Evolutionary conservation across 2,888 invertebrate genomes (phyloP), one percentile per base, ranked within the genome.

Genomic region (Leptinotarsa peninsularis): DNA sequence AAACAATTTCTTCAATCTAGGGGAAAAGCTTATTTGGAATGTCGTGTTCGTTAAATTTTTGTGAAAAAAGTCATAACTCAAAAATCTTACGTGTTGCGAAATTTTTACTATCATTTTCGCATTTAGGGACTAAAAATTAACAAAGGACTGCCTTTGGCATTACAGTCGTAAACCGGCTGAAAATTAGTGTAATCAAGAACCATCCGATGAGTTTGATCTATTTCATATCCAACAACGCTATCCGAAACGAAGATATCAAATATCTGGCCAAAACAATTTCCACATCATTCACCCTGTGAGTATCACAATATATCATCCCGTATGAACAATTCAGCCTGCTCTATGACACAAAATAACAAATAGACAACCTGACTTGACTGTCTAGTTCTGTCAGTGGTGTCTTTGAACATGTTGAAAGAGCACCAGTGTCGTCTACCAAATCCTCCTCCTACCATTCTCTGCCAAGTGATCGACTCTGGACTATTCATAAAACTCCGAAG

Each of bases 271-370:
- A 21, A 21, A 80, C 56, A 76, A 76, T 63, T 77, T 76, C 67
- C 73, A 75, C 43, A 82, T 79, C 23, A 78, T 82, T 1, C 83
- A 83, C 66, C 83, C 83, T 0, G 82, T 81, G 49, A 82, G 82
- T 60, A 75, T 72, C 7, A 33, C 7, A 33, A 33, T 33, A 33
- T 33, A 33, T 33, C 33, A 33, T 7, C 7, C 33, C 33, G 33
- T 33, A 33, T 33, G 5, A 33, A 33, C 33, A 33, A 33, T 33
- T 33, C 33, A 7, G 33, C 33, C 33, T 33, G 7, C 33, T 33
- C 33, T 33, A 33, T 7, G 33, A 18, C 0, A 56, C 18, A 70
- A 56, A 54, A 70, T 27, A 54, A 21, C 15, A 10, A 49, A 68
- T 43, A 68, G 50, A 52, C 33, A 66, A 66, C 43, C 33, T 33